Base-by-base conservation (phyloP, 1,140 invertebrate species). In the Sesamia nonagrioides region DNA sequence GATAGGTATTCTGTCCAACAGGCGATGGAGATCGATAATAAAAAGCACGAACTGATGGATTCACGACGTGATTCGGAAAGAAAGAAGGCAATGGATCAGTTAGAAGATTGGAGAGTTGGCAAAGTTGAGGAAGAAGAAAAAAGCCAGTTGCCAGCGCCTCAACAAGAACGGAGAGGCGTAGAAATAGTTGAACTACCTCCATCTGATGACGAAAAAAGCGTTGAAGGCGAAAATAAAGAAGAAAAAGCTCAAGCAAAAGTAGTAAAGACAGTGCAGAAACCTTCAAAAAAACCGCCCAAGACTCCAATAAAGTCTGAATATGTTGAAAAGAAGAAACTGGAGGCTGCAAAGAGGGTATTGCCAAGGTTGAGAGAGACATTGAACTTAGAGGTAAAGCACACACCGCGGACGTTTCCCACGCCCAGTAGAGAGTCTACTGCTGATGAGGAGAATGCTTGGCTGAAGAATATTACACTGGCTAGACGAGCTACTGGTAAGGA, bases 401-500 rank as follows among this genome's bases (percentile, higher is more conserved):
- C 98, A 0, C 96, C 96, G 11, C 94, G 98, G 77, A 95, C 96
- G 58, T 98, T 98, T 91, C 97, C 97, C 4, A 98, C 98, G 11
- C 98, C 98, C 1, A 96, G 96, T 21, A 95, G 98, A 88, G 98
- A 98, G 92, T 98, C 98, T 6, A 95, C 95, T 77, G 95, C 96
- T 15, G 88, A 94, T 1, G 96, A 97, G 86, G 98, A 98, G 94
- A 95, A 97, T 86, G 96, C 97, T 95, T 98, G 97, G 97, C 90
- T 98, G 11, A 95, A 96, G 56, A 98, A 98, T 90, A 97, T 98
- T 91, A 96, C 96, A 4, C 96, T 97, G 89, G 97, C 97, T 13
- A 95, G 97, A 86, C 95, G 96, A 88, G 96, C 96, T 61, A 96
- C 95, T 73, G 97, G 98, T 89, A 82, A 74, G 60, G 4, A n/a